These are phyloP conservation scores for Gavia stellata DNA, from an alignment of 2,113 vertebrate species.

Conservation along the genomic window DNA sequence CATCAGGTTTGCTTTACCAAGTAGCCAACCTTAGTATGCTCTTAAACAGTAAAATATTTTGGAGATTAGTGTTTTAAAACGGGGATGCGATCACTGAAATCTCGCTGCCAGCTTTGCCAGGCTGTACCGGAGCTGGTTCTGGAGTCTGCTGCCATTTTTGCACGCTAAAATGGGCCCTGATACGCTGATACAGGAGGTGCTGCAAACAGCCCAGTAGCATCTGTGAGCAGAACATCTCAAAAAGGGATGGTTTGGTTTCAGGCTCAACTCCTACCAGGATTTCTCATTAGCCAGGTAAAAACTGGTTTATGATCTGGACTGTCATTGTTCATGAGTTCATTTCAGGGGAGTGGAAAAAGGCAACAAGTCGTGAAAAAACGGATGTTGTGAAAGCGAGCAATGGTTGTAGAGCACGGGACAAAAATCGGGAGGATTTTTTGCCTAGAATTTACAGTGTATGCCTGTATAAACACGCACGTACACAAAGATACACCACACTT, in stretches of 20 bases:
- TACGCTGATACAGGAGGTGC: background rate
- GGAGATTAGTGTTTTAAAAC: background rate
- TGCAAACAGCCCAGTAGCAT: background rate
- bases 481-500: background rate
- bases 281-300: background rate
- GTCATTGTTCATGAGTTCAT: background rate
- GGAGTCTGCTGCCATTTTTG: background rate
- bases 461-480: background rate
- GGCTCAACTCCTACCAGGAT: background rate
- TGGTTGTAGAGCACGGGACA: rapidly evolving
- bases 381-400: background rate
- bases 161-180: background rate
- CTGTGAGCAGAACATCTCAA: background rate
- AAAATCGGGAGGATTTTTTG: background rate
- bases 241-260: background rate
- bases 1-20: background rate
- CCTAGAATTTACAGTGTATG: background rate
- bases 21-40: background rate
- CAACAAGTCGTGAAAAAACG: background rate
- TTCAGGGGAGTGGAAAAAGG: background rate
- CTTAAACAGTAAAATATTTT: background rate
- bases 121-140: background rate
- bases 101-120: background rate
- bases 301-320: background rate
- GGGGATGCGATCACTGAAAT: background rate